Evolutionary conservation across 2,888 invertebrate genomes (phyloP).

Genomic region (Eledone cirrhosa): DNA sequence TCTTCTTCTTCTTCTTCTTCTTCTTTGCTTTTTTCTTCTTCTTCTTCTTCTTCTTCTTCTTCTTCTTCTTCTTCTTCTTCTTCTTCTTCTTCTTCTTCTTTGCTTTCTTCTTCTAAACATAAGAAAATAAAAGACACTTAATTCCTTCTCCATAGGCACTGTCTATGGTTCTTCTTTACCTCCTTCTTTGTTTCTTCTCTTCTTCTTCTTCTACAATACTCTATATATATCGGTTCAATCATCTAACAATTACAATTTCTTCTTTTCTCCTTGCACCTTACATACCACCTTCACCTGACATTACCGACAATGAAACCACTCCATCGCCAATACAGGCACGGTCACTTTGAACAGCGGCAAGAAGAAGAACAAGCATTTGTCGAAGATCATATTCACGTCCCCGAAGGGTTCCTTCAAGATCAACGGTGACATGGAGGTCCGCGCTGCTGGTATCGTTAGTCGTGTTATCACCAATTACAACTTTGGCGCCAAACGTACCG

Average conservation of each 20-base stretch:
- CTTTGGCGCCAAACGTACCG: slow-evolving; percentile 27
- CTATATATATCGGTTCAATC: not conserved
- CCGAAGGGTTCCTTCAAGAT: not conserved
- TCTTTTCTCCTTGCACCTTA: not conserved
- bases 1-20: not conserved
- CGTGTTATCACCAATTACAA: slow-evolving; percentile 20
- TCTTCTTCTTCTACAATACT: not conserved
- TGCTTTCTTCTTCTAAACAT: not conserved
- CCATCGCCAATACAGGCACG: no score
- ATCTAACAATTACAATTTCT: no score
- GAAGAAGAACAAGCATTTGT: slow-evolving; percentile 7
- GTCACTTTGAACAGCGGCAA: not conserved
- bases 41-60: not conserved
- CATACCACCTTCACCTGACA: not conserved
- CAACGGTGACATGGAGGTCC: not conserved
- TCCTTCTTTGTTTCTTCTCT: not conserved
- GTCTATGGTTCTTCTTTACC: not conserved
- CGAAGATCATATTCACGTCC: slow-evolving; percentile 18
- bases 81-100: not conserved
- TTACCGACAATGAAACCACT: no score
- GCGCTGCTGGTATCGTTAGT: slow-evolving; percentile 21
- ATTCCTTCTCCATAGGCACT: no score
- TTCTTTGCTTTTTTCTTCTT: not conserved
- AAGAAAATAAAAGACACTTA: not conserved
- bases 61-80: not conserved